phyloP scores from a whole-genome alignment of 2,888 invertebrate genomes.

The Petrolisthes manimaculis region DNA sequence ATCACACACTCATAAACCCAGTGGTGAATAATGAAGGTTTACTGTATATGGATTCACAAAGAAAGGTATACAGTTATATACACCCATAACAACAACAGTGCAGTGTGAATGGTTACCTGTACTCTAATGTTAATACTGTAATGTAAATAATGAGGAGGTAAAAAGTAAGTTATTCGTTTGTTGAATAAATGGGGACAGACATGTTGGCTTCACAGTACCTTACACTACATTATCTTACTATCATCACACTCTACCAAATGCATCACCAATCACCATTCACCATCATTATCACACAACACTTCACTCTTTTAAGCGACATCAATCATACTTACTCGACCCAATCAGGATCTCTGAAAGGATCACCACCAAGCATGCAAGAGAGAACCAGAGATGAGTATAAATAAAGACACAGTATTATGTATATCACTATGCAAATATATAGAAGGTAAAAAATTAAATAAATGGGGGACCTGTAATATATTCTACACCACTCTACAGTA shows the following conservation, averaged over 20 bases:
- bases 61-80: no score
- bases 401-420: conserved; percentile 20
- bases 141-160: no score
- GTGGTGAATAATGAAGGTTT: no score
- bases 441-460: not conserved
- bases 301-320: conserved; percentile 21
- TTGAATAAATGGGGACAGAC: no score
- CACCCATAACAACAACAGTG: no score
- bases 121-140: no score
- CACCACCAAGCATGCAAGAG: conserved; percentile 60
- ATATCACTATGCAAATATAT: conserved; percentile 7
- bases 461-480: not conserved
- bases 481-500: not conserved
- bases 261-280: not conserved
- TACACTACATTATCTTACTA: not conserved
- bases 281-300: conserved; percentile 12
- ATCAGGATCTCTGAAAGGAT: conserved; percentile 64
- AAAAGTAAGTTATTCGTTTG: no score
- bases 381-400: conserved; percentile 41
- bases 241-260: not conserved
- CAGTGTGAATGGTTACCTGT: no score
- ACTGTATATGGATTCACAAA: no score
- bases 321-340: conserved; percentile 61
- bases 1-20: no score
- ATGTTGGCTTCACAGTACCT: no score